Evolutionary conservation across 2,888 invertebrate genomes (phyloP).

Genomic region (Lasioglossum pauxillum): DNA sequence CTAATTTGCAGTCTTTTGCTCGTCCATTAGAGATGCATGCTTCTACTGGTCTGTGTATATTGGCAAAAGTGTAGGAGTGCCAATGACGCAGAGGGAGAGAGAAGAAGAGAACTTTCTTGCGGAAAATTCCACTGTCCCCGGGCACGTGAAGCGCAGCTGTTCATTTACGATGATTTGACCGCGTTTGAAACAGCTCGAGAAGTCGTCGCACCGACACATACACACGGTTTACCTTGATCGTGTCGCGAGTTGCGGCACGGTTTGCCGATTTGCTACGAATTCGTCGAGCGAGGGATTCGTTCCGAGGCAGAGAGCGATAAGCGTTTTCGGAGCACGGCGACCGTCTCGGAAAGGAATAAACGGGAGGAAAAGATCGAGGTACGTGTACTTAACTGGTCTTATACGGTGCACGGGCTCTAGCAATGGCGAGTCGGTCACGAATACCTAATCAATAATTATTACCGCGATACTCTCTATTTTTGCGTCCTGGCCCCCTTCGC

Average conservation of each 20-base stretch:
- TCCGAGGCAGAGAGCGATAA: constrained; percentile 10
- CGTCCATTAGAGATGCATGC: not conserved
- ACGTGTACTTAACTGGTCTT: constrained; percentile 60
- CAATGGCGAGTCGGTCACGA: constrained; percentile 79
- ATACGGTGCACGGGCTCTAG: constrained; percentile 65
- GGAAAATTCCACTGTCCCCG: not conserved
- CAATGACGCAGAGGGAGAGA: not conserved
- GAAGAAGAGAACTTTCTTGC: not conserved
- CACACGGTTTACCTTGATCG: not conserved
- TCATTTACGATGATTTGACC: constrained; percentile 6
- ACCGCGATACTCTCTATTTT: constrained; percentile 81
- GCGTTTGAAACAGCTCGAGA: not conserved
- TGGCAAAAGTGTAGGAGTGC: not conserved
- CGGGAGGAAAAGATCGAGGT: constrained; percentile 42
- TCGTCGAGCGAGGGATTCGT: not conserved
- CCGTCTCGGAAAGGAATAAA: constrained; percentile 11
- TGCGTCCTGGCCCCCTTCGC: constrained; percentile 67
- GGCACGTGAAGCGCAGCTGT: not conserved
- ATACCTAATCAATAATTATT: constrained; percentile 84
- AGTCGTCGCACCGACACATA: not conserved
- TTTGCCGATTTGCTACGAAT: constrained; percentile 4
- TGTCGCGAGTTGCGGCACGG: not conserved
- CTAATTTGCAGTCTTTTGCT: not conserved
- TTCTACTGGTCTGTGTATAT: not conserved
- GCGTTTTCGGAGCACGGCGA: constrained; percentile 4